Base-by-base conservation (phyloP, 2,113 vertebrate genomes). In the Seriola aureovittata region DNA sequence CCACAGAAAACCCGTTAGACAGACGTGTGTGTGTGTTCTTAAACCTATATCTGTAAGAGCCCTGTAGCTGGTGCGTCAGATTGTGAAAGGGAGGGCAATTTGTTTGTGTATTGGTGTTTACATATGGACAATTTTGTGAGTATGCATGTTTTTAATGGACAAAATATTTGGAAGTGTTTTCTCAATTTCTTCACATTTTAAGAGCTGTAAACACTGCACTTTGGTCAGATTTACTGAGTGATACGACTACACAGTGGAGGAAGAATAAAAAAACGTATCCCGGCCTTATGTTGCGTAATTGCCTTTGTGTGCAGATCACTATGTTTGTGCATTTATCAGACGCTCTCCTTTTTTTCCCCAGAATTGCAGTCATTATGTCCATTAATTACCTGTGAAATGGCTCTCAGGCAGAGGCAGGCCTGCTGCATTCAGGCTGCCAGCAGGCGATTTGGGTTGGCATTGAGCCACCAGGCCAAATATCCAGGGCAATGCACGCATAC, bases 351-450 rank as follows among this genome's bases (percentile, higher is more conserved):
- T 69, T 71, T 76, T 69, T 0, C 68, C 40, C 65, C 58, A 60
- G 74, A 94, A 92, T 91, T 90, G 87, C 63, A 58, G 80, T 90
- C 87, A 94, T 95, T 95, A 95, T 93, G 87, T 90, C 76, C 79
- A 93, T 94, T 95, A 94, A 95, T 96, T 92, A 94, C 88, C 94
- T 96, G 93, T 95, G 92, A 95, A 96, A 95, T 93, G 75, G 85
- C 88, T 92, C 85, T 85, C 73, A 89, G 83, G 77, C 79, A 70
- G 86, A 82, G 68, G 88, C 71, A 66, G 72, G 52, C 36, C 59
- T 10, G 74, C 55, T 85, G 77, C 52, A 78, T 82, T 83, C 84
- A 89, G 67, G 57, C 85, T 81, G 80, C 82, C 91, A 89, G 87
- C 88, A 81, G 84, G 80, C 79, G 50, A 78, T 87, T 71, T 75